A percentile compares a stretch with the other conserved stretches of the same genome.
phyloP scores from a whole-genome alignment of 1,140 invertebrate species.

The Yoshiicerus persimilis region DNA sequence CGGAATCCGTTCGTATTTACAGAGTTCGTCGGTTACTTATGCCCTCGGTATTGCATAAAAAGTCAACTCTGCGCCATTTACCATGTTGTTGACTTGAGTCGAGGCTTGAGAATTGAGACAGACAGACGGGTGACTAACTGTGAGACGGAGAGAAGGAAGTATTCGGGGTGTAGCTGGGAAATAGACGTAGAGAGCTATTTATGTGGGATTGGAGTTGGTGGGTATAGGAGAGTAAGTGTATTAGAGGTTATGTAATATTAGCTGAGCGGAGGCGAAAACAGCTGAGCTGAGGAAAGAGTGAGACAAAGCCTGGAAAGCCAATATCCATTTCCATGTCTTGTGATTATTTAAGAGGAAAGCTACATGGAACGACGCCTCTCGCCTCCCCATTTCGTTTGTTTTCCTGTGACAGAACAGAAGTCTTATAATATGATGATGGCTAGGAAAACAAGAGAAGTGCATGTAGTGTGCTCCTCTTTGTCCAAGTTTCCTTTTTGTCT shows the following conservation, averaged over 20 bases:
- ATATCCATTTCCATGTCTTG: slow-evolving; percentile 12
- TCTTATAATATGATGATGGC: background rate
- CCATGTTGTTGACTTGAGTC: background rate
- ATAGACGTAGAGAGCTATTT: too few relatives aligned
- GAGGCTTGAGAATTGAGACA: background rate
- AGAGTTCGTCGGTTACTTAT: background rate
- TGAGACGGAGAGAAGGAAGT: background rate
- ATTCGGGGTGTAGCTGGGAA: background rate
- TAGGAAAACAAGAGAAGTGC: background rate
- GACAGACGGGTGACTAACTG: background rate
- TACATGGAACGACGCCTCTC: background rate
- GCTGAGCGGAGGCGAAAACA: too few relatives aligned
- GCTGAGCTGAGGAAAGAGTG: background rate
- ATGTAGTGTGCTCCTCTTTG: background rate
- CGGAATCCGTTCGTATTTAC: background rate
- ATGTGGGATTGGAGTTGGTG: too few relatives aligned
- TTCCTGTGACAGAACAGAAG: background rate
- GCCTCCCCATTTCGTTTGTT: background rate
- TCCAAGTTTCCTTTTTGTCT: slow-evolving; percentile 8
- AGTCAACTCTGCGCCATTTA: background rate
- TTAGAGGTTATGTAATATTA: too few relatives aligned
- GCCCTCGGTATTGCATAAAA: background rate
- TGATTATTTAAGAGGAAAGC: slow-evolving; percentile 33
- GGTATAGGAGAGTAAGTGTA: too few relatives aligned
- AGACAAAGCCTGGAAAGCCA: background rate